These are phyloP conservation scores for Pangasius krempfi DNA, from an alignment of 2,797 vertebrate genomes.

Conservation along the genomic window DNA sequence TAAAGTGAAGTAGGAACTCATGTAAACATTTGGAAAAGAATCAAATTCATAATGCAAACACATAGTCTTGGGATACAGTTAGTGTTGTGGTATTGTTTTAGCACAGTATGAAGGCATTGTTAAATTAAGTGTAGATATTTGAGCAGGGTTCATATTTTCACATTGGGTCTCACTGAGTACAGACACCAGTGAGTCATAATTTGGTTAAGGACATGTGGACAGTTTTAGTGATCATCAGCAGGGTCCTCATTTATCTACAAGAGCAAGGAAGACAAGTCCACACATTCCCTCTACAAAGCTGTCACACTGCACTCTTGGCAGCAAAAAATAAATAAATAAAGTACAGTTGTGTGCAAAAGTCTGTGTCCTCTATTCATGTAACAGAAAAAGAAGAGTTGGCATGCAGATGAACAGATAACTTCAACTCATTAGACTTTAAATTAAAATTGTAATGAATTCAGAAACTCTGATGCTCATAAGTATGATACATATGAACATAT, in stretches of 20 bases:
- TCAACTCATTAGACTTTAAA: not conserved
- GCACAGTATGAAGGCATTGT: not conserved
- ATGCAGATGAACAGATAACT: not conserved
- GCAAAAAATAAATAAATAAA: not conserved
- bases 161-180: not conserved
- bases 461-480: not conserved
- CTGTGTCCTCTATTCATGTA: not conserved
- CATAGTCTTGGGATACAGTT: not conserved
- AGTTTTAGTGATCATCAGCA: not conserved
- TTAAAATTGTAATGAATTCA: not conserved
- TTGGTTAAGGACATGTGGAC: not conserved
- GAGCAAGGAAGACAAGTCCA: not conserved
- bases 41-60: not conserved
- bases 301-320: not conserved
- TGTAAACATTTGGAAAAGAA: constrained; percentile 1
- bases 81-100: too few relatives aligned
- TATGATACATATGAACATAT: too few relatives aligned
- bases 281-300: not conserved
- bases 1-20: not conserved
- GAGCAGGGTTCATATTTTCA: not conserved
- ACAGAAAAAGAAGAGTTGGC: not conserved
- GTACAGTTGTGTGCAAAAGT: not conserved
- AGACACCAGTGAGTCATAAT: not conserved
- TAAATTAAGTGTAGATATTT: not conserved
- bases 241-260: not conserved